Percentiles rank a stretch among this genome's conserved stretches.
Evolutionary conservation across 2,113 vertebrate genomes (phyloP).

Genomic region (Periophthalmodon schlosseri): DNA sequence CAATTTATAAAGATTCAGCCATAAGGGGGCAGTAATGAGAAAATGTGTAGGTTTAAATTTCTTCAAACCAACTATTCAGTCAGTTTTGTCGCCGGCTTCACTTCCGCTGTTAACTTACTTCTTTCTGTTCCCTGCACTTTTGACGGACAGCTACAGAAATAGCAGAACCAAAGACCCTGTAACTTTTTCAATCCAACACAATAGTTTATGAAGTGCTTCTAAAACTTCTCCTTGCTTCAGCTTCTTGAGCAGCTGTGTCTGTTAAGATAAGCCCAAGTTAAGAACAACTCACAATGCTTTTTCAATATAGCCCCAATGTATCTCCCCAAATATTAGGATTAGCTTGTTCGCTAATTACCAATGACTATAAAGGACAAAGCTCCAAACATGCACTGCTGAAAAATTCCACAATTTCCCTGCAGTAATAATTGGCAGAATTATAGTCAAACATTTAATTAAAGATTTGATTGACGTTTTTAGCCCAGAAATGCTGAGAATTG

Average conservation of each 20-base stretch:
- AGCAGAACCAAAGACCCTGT: background rate
- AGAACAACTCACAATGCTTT: conserved; percentile 14
- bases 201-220: conserved; percentile 1
- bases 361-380: conserved; percentile 13
- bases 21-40: too few relatives aligned
- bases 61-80: too few relatives aligned
- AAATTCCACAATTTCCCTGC: background rate
- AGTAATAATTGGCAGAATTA: background rate
- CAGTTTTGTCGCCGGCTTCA: background rate
- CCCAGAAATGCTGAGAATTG: background rate
- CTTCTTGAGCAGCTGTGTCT: conserved; percentile 25
- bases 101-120: background rate
- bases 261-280: conserved; percentile 39
- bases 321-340: conserved; percentile 13
- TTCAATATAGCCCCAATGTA: conserved; percentile 16
- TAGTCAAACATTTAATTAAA: background rate
- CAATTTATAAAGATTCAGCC: too few relatives aligned
- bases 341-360: conserved; percentile 22
- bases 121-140: background rate
- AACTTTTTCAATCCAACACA: background rate
- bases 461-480: background rate
- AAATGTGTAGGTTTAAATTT: too few relatives aligned
- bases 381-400: background rate
- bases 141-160: background rate
- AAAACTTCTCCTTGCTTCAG: background rate